Percentiles rank a stretch among this genome's conserved stretches.
Conservation (phyloP, 2,113 vertebrate genomes). For the Bothrops jararaca region DNA sequence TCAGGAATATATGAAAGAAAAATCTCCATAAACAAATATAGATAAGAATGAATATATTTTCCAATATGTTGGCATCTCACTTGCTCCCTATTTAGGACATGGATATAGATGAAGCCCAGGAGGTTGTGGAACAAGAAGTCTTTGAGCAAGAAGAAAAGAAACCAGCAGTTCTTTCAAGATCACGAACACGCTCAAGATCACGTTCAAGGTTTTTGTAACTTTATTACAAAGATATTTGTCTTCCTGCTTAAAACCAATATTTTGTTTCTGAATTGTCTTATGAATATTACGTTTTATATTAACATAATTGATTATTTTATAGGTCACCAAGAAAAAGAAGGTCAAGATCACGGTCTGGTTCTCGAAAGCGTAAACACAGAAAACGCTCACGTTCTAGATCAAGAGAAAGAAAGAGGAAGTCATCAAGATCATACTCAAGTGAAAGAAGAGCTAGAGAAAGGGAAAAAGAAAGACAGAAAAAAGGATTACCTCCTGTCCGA, state of each 20-base stretch:
- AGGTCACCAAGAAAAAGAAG: conserved; percentile 94
- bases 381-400: conserved; percentile 93
- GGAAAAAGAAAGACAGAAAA: conserved; percentile 96
- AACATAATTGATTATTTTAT: conserved; percentile 38
- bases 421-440: conserved; percentile 92
- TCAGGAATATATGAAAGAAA: background rate
- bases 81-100: conserved; percentile 75
- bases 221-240: conserved; percentile 13
- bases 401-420: conserved; percentile 93
- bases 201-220: conserved; percentile 82
- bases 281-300: background rate
- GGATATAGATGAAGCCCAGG: conserved; percentile 95
- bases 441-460: conserved; percentile 89
- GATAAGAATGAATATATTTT: background rate
- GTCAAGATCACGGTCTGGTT: conserved; percentile 93
- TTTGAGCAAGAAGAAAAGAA: conserved; percentile 94
- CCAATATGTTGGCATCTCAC: background rate
- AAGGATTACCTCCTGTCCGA: conserved; percentile 90
- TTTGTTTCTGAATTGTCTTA: background rate
- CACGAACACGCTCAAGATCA: conserved; percentile 91
- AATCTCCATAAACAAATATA: background rate
- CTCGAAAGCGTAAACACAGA: conserved; percentile 94
- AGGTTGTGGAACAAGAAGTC: conserved; percentile 86
- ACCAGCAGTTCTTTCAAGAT: conserved; percentile 78
- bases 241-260: background rate